Percentiles rank a stretch among this genome's conserved stretches.
Evolutionary conservation across 2,888 invertebrate genomes (phyloP).

Genomic region (Clistopyga incitator): DNA sequence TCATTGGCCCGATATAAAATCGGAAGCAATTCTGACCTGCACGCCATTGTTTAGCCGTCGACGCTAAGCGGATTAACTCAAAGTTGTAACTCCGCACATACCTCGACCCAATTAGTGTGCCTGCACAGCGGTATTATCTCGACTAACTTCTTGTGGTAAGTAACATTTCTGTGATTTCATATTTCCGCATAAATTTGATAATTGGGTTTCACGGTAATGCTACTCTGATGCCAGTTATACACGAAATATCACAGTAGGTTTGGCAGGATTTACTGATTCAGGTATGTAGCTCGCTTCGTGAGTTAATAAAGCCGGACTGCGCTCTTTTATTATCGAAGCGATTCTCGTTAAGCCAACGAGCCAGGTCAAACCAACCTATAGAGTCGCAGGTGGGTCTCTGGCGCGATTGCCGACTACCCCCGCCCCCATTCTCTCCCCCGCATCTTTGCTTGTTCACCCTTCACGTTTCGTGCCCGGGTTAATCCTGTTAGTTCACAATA

Average conservation of each 20-base stretch:
- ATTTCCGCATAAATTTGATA: neutral
- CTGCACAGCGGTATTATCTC: neutral
- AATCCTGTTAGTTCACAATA: slow-evolving; percentile 71
- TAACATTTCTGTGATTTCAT: slow-evolving; percentile 9
- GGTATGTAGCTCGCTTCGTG: neutral
- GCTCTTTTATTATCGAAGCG: slow-evolving; percentile 26
- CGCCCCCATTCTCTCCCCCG: neutral
- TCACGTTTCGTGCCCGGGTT: slow-evolving; percentile 50
- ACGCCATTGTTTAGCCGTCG: neutral
- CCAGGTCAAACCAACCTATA: slow-evolving; percentile 6
- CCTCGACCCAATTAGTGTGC: neutral
- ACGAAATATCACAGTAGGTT: neutral
- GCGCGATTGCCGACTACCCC: slow-evolving; percentile 29
- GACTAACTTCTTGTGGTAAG: neutral
- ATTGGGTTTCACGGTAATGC: neutral
- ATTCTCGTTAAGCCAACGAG: slow-evolving; percentile 29
- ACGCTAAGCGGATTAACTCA: neutral
- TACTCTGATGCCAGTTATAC: neutral
- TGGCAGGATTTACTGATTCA: neutral
- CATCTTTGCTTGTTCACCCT: slow-evolving; percentile 27
- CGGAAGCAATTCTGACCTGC: neutral
- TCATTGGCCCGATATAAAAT: neutral
- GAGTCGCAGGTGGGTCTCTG: slow-evolving; percentile 54
- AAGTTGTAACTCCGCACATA: neutral
- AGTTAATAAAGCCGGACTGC: neutral